Evolutionary conservation across 2,113 vertebrate species (phyloP).

Genomic region (Pituophis catenifer): DNA sequence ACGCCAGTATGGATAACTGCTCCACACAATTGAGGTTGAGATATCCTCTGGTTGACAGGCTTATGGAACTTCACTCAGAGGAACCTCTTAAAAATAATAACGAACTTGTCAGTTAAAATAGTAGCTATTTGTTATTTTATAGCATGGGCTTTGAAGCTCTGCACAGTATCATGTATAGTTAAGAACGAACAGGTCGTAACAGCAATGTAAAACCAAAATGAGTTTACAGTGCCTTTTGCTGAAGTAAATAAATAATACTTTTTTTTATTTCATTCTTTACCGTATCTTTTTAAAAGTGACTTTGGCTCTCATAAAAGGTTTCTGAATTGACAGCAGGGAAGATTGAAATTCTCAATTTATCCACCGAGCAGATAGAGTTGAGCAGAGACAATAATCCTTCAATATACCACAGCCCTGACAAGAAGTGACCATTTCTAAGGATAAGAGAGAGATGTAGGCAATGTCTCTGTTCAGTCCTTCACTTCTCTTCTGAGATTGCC

Average conservation of each 20-base stretch:
- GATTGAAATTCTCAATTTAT: conserved; percentile 58
- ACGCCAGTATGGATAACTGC: background rate
- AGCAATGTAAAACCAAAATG: conserved; percentile 3
- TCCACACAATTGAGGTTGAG: background rate
- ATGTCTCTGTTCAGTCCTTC: conserved; percentile 49
- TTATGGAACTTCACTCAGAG: conserved; percentile 4
- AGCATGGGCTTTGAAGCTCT: conserved; percentile 1
- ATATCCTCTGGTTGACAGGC: background rate
- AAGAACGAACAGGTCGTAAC: conserved; percentile 24
- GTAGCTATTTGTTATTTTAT: conserved; percentile 21
- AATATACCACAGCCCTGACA: conserved; percentile 38
- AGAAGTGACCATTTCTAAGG: conserved; percentile 29
- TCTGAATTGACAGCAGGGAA: conserved; percentile 44
- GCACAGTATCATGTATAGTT: background rate
- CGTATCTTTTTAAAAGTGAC: conserved; percentile 1
- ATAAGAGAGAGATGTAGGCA: conserved; percentile 5
- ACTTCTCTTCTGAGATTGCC: conserved; percentile 44
- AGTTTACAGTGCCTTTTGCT: conserved; percentile 18
- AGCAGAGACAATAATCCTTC: conserved; percentile 47
- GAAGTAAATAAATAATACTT: conserved; percentile 12
- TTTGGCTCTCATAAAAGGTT: conserved; percentile 19
- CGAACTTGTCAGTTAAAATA: background rate
- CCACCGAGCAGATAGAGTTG: background rate
- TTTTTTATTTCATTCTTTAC: background rate
- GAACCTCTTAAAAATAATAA: conserved; percentile 5